Percentiles rank a stretch among this genome's conserved stretches.
These are phyloP conservation scores for Bolinopsis microptera DNA, from an alignment of 37 sponge, comb jelly and placozoan species.

Conservation along the genomic window DNA sequence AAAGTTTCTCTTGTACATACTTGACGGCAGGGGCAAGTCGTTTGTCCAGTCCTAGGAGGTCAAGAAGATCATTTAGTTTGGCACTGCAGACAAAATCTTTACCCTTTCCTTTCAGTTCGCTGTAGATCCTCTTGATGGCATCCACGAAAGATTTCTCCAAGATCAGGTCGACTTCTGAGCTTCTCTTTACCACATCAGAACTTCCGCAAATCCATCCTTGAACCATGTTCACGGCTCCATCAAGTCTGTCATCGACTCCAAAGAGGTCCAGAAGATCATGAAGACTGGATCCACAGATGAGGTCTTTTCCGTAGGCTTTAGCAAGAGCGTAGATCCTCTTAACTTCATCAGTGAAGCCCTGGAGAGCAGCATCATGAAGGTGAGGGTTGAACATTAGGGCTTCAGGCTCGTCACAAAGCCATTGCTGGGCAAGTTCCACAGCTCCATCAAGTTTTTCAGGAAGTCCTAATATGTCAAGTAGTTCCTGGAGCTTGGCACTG, in stretches of 20 bases:
- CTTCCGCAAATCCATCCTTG: conserved; percentile 1
- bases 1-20: neutral
- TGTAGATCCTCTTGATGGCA: neutral
- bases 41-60: neutral
- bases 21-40: neutral
- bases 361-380: neutral
- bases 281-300: conserved; percentile 1
- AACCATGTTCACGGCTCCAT: neutral
- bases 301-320: conserved; percentile 6
- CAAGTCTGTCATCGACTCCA: neutral
- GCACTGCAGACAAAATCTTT: conserved; percentile 7
- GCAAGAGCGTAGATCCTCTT: neutral
- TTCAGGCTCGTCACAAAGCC: neutral
- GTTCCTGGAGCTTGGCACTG: conserved; percentile 31
- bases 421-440: neutral
- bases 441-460: conserved; percentile 11
- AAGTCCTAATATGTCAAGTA: conserved; percentile 21
- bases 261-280: conserved; percentile 11
- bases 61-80: conserved; percentile 11
- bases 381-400: neutral
- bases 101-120: neutral
- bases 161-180: neutral
- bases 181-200: neutral
- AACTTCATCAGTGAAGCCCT: neutral
- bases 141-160: neutral